Conservation (phyloP, 2,113 vertebrate species). For the Sander vitreus region DNA sequence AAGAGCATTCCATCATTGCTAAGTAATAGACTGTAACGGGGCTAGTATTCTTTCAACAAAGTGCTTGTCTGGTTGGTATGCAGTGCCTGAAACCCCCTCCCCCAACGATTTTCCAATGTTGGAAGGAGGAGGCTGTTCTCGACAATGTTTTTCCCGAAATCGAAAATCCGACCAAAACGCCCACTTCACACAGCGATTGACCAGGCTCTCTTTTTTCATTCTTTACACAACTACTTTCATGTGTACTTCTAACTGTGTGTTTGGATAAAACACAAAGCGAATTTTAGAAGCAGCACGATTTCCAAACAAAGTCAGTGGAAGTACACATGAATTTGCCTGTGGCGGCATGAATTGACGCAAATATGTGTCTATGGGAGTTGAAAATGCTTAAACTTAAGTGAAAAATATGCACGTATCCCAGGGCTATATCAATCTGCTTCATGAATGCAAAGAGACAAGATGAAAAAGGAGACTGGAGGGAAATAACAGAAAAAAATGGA, state of each 20-base stretch:
- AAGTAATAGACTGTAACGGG: neutral
- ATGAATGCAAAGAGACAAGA: neutral
- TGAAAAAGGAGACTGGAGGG: neutral
- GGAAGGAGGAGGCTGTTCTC: neutral
- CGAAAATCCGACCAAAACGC: neutral
- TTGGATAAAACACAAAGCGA: neutral
- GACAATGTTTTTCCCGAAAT: neutral
- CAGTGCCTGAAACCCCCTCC: neutral
- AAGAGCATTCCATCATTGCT: neutral
- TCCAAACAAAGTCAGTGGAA: neutral
- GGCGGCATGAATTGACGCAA: neutral
- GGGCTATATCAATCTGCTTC: neutral
- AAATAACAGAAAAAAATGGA: too few relatives aligned
- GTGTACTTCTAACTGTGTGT: neutral
- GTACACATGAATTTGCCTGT: neutral
- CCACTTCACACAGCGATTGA: neutral
- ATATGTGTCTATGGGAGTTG: neutral
- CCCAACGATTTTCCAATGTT: neutral
- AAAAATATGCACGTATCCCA: neutral
- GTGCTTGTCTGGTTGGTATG: neutral
- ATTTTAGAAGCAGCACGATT: neutral
- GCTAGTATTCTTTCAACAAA: neutral
- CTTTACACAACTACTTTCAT: neutral
- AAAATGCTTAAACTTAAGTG: neutral
- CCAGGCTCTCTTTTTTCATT: neutral